Evolutionary conservation across 2,888 invertebrate species (phyloP), one percentile per base, ranked within the genome.

Genomic region (Orthonevra nobilis): DNA sequence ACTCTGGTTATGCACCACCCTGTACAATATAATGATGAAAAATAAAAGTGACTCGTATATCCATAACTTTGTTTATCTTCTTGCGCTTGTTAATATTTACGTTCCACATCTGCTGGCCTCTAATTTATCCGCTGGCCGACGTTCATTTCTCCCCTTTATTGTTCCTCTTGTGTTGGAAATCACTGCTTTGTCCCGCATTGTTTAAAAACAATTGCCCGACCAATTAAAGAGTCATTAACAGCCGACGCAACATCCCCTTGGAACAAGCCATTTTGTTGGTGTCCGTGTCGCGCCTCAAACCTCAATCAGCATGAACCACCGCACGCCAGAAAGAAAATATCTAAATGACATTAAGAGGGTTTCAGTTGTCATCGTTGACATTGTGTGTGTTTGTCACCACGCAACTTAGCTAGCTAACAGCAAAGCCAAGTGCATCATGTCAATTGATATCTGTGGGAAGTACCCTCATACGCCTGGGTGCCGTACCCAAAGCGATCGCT

Each of bases 361-460:
- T 34, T 36, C 3, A 23, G 28, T 7, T 38, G 36, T 6, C 15
- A 12, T 19, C 32, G 17, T 23, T 23, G 50, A n/a, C n/a, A n/a
- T n/a, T n/a, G n/a, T n/a, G n/a, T 42, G 38, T 12, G 60, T 30
- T 12, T 40, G 32, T 48, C 40, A 54, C 54, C 54, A 56, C 28
- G 44, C 36, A 46, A 26, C 1, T 46, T 17, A 44, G 23, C n/a
- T 19, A 19, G 36, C 28, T 30, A 44, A 66, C 38, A 52, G 52
- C 36, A 30, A 15, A 60, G 36, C 68, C 74, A 61, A 68, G 40
- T 48, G 54, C 63, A 69, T 32, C 14, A 50, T 66, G 56, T 63
- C 34, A 63, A 42, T 30, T 34, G 61, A 63, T 70, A 50, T 52
- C 30, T 70, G 77, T 77, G 77, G 38, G 64, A 70, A 64, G 48